These are phyloP conservation scores for Drosophila yakuba DNA, from an alignment of 1,140 invertebrate genomes.

Conservation along the genomic window DNA sequence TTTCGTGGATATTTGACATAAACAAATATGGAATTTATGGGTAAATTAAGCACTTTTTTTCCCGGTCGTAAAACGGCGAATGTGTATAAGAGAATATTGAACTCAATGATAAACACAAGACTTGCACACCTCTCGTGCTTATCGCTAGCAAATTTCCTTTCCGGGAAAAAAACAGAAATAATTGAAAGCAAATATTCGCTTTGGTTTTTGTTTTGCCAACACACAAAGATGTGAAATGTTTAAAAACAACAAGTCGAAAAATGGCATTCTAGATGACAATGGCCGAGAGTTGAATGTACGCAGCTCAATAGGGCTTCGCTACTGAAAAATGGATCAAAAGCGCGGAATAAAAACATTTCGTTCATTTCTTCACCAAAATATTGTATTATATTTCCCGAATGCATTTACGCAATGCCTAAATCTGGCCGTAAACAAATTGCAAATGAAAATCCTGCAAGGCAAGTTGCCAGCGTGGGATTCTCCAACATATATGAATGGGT, in stretches of 20 bases:
- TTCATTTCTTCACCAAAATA: slow-evolving; percentile 26
- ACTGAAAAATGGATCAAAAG: slow-evolving; percentile 13
- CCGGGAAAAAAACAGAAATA: slow-evolving; percentile 43
- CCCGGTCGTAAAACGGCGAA: background rate
- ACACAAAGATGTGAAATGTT: slow-evolving; percentile 1
- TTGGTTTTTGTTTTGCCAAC: slow-evolving; percentile 19
- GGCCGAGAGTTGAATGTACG: slow-evolving; percentile 31
- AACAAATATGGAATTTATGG: slow-evolving; percentile 15
- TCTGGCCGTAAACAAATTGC: slow-evolving; percentile 45
- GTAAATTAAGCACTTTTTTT: background rate
- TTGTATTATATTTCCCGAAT: slow-evolving; percentile 37
- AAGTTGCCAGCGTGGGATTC: slow-evolving; percentile 66
- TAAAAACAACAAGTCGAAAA: slow-evolving; percentile 14
- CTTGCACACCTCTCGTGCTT: slow-evolving; percentile 1
- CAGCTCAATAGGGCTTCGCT: slow-evolving; percentile 3
- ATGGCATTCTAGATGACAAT: slow-evolving; percentile 9
- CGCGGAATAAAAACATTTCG: slow-evolving; percentile 6
- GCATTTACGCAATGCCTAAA: slow-evolving; percentile 66
- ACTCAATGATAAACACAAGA: slow-evolving; percentile 21
- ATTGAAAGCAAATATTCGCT: slow-evolving; percentile 60
- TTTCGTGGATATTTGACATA: background rate
- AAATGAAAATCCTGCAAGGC: slow-evolving; percentile 38
- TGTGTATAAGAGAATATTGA: slow-evolving; percentile 18
- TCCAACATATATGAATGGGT: slow-evolving; percentile 40
- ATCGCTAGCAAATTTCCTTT: slow-evolving; percentile 23